Evolutionary conservation across 1,140 invertebrate species (phyloP).

Genomic region (Ceratosolen solmsi): DNA sequence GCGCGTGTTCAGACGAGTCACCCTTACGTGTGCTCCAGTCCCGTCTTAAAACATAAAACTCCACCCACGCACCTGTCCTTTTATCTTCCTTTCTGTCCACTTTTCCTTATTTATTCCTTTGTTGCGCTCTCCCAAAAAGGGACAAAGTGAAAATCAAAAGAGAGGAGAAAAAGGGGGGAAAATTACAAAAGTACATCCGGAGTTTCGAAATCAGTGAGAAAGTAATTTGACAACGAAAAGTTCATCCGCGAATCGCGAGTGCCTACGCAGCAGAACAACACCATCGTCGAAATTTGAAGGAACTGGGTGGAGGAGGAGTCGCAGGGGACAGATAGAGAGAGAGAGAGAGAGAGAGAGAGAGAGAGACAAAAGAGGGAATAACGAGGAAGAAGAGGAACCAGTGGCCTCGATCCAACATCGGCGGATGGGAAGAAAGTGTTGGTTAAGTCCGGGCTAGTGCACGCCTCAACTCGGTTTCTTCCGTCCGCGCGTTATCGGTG

Average conservation of each 20-base stretch:
- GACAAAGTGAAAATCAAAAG: not conserved
- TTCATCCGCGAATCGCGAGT: constrained; percentile 48
- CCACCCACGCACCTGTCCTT: constrained; percentile 2
- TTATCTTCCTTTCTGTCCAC: not conserved
- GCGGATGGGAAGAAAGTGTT: constrained; percentile 50
- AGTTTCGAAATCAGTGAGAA: constrained; percentile 24
- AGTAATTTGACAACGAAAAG: constrained; percentile 22
- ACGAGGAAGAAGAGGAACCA: constrained; percentile 20
- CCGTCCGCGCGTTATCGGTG: constrained; percentile 30
- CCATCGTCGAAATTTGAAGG: constrained; percentile 45
- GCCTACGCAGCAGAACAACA: constrained; percentile 46
- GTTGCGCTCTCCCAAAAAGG: not conserved
- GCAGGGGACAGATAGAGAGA: not conserved
- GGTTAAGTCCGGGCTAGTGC: constrained; percentile 50
- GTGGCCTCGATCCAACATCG: not conserved
- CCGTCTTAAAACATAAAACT: not conserved
- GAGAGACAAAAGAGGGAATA: not conserved
- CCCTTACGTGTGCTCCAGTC: not conserved
- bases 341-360: not conserved
- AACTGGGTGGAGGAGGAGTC: not conserved
- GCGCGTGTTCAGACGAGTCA: not conserved
- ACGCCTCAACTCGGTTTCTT: constrained; percentile 30
- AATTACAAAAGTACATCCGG: not conserved
- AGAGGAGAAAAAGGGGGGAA: not conserved
- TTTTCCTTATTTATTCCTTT: not conserved